Conservation (phyloP, 1,140 invertebrate species). For the Gryllus bimaculatus region DNA sequence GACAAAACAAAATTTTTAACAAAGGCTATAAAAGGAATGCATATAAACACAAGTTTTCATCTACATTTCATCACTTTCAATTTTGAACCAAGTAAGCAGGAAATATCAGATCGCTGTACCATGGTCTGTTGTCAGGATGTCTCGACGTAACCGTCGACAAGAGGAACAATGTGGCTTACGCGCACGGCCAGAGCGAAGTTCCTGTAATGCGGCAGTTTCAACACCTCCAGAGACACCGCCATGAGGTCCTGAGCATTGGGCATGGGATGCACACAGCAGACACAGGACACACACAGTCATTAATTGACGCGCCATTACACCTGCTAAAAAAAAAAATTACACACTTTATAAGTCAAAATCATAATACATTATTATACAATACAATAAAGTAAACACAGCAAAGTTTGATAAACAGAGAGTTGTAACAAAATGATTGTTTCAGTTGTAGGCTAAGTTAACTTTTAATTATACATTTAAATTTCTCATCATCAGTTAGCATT, state of each 20-base stretch:
- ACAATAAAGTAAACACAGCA: not conserved
- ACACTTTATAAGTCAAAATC: not conserved
- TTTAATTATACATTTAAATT: too few species aligned
- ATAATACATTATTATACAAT: not conserved
- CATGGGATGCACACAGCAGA: conserved; percentile 60
- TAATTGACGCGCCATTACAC: conserved; percentile 43
- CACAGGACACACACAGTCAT: conserved; percentile 70
- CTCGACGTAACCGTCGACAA: conserved; percentile 25
- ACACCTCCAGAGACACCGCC: not conserved
- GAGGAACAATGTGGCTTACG: conserved; percentile 24
- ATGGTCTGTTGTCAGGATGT: conserved; percentile 22
- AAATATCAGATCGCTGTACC: conserved; percentile 23
- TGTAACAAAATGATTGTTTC: too few species aligned
- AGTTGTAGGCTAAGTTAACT: too few species aligned
- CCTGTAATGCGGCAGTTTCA: not conserved
- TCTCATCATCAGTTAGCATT: too few species aligned
- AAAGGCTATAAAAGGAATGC: too few species aligned
- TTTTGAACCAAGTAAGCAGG: too few species aligned
- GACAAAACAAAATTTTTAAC: too few species aligned
- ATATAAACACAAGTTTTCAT: too few species aligned
- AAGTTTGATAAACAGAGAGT: not conserved
- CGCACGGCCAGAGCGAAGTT: conserved; percentile 16
- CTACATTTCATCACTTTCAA: too few species aligned
- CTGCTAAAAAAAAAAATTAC: not conserved
- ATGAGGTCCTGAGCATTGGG: conserved; percentile 45